Conservation (phyloP, 2,888 invertebrate genomes). For the Mythimna impura region DNA sequence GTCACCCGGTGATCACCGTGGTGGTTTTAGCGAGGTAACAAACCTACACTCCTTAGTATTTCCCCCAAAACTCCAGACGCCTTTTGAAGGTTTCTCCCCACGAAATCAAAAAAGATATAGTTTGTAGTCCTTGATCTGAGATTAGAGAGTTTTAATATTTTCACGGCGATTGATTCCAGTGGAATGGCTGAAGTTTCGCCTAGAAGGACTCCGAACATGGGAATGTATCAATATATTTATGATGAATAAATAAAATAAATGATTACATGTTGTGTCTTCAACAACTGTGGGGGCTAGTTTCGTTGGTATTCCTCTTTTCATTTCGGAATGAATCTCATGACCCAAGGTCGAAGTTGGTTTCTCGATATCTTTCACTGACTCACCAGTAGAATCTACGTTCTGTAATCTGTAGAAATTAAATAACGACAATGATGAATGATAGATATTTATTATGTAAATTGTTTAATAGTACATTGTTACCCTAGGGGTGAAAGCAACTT, state of each 20-base stretch:
- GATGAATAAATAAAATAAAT: neutral
- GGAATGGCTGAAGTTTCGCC: neutral
- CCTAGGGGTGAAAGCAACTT: too few species aligned
- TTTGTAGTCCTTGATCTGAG: neutral
- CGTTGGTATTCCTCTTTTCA: conserved; percentile 71
- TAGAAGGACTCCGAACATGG: neutral
- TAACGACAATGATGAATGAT: neutral
- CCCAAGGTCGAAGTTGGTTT: conserved; percentile 62
- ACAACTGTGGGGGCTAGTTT: conserved; percentile 71
- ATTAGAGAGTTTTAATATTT: neutral
- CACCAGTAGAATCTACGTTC: neutral
- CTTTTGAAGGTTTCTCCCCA: too few species aligned
- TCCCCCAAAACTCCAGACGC: too few species aligned
- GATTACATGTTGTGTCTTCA: conserved; percentile 69
- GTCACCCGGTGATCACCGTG: too few species aligned
- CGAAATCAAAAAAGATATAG: too few species aligned
- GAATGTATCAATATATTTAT: neutral
- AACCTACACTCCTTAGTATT: too few species aligned
- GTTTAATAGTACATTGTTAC: too few species aligned
- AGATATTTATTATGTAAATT: neutral
- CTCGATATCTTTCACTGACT: neutral
- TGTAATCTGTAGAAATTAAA: conserved; percentile 19
- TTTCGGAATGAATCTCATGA: conserved; percentile 72
- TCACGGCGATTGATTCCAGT: neutral
- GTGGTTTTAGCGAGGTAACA: too few species aligned